A percentile compares a stretch with the other conserved stretches of the same genome.
Evolutionary conservation across 2,888 invertebrate species (phyloP).

Genomic region (Phrixothrix hirtus): DNA sequence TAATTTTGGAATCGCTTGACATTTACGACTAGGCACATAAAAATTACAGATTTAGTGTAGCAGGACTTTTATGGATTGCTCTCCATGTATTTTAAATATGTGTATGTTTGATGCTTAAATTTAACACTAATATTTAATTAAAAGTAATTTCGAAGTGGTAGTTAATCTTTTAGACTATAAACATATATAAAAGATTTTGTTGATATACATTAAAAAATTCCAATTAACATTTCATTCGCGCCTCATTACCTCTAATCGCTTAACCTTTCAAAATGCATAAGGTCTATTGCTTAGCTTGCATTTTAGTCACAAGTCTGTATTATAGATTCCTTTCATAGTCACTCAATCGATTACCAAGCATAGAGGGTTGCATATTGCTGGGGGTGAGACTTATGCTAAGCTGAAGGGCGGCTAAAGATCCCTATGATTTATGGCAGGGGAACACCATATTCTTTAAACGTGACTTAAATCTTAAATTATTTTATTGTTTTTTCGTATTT

Average conservation of each 20-base stretch:
- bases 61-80: too few species aligned
- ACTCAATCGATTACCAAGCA: constrained; percentile 41
- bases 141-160: background rate
- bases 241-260: constrained; percentile 39
- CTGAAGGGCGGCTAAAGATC: constrained; percentile 47
- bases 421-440: constrained; percentile 53
- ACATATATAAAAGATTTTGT: background rate
- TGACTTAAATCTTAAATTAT: constrained; percentile 55
- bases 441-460: constrained; percentile 52
- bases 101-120: background rate
- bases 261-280: constrained; percentile 37
- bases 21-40: constrained; percentile 16
- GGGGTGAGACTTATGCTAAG: constrained; percentile 41
- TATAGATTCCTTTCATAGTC: constrained; percentile 45
- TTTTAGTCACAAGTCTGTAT: constrained; percentile 35
- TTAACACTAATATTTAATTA: constrained; percentile 11
- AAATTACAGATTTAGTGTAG: constrained; percentile 16
- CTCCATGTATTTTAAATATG: too few species aligned
- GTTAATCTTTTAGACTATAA: constrained; percentile 6
- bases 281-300: constrained; percentile 34
- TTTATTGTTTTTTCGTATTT: constrained; percentile 54
- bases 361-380: constrained; percentile 35
- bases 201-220: constrained; percentile 29
- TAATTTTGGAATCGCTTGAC: constrained; percentile 13
- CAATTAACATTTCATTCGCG: constrained; percentile 38